A percentile compares a stretch with the other conserved stretches of the same genome.
phyloP scores from a whole-genome alignment of 1,140 invertebrate genomes.

The Caenorhabditis remanei region DNA sequence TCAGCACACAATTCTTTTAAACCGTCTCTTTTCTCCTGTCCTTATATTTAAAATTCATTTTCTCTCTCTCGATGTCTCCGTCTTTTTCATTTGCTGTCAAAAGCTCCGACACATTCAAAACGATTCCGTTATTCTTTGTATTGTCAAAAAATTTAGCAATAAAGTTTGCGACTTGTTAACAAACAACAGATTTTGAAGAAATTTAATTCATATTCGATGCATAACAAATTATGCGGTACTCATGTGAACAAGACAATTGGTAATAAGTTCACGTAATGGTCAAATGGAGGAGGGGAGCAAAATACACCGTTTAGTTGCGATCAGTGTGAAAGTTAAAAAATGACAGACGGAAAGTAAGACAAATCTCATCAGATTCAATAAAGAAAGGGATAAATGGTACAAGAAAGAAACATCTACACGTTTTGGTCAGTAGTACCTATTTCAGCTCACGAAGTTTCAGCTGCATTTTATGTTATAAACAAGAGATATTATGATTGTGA shows the following conservation, averaged over 20 bases:
- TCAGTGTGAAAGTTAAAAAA: neutral
- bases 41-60: neutral
- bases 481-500: conserved; percentile 4
- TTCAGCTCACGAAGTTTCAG: neutral
- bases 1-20: conserved; percentile 12
- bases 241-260: neutral
- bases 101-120: neutral
- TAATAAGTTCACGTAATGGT: conserved; percentile 5
- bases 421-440: conserved; percentile 44
- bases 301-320: conserved; percentile 44
- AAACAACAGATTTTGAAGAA: no score
- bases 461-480: neutral
- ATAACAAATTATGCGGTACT: conserved; percentile 29
- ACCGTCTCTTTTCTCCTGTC: neutral
- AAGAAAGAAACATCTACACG: conserved; percentile 28
- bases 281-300: neutral
- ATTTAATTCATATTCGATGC: neutral
- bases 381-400: neutral
- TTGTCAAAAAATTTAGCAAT: conserved; percentile 40
- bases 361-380: conserved; percentile 24
- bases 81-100: neutral
- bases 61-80: neutral
- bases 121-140: conserved; percentile 32
- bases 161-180: conserved; percentile 53
- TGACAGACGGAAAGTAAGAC: neutral